These are phyloP conservation scores for Diadegma fenestrale DNA, from an alignment of 2,888 invertebrate genomes.

Conservation along the genomic window DNA sequence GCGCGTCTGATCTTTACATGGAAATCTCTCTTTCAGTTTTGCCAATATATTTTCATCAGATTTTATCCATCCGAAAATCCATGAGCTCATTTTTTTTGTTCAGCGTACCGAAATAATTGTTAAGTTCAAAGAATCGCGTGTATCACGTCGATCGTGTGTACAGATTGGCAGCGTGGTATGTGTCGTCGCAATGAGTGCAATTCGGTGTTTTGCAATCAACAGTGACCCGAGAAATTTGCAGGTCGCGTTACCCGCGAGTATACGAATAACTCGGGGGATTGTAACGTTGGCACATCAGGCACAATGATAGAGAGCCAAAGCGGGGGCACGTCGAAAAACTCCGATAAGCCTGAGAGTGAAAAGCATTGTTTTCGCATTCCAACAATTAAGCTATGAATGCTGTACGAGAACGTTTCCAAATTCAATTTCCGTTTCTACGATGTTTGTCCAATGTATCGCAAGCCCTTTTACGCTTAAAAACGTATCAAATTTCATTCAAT, in stretches of 20 bases:
- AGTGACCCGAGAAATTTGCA: slow-evolving; percentile 48
- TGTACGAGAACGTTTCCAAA: slow-evolving; percentile 39
- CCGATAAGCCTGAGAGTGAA: slow-evolving; percentile 61
- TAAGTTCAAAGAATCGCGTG: neutral
- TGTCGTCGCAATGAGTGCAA: slow-evolving; percentile 44
- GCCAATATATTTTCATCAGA: neutral
- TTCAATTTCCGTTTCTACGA: neutral
- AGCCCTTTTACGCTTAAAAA: neutral
- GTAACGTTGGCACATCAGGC: slow-evolving; percentile 6
- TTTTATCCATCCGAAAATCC: neutral
- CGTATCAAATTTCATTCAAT: slow-evolving; percentile 4
- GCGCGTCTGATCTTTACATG: neutral
- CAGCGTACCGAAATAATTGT: neutral
- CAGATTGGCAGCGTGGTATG: neutral
- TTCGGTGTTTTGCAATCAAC: slow-evolving; percentile 53
- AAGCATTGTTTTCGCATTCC: slow-evolving; percentile 60
- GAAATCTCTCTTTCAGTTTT: neutral
- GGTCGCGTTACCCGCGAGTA: slow-evolving; percentile 25
- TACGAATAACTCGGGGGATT: slow-evolving; percentile 25
- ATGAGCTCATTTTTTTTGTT: neutral
- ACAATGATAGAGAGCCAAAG: slow-evolving; percentile 24
- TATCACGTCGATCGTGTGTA: neutral
- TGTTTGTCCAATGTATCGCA: neutral
- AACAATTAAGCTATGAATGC: slow-evolving; percentile 61
- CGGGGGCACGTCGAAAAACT: slow-evolving; percentile 44